phyloP scores from a whole-genome alignment of 2,797 vertebrate species.

The Rhynchonycteris naso region DNA sequence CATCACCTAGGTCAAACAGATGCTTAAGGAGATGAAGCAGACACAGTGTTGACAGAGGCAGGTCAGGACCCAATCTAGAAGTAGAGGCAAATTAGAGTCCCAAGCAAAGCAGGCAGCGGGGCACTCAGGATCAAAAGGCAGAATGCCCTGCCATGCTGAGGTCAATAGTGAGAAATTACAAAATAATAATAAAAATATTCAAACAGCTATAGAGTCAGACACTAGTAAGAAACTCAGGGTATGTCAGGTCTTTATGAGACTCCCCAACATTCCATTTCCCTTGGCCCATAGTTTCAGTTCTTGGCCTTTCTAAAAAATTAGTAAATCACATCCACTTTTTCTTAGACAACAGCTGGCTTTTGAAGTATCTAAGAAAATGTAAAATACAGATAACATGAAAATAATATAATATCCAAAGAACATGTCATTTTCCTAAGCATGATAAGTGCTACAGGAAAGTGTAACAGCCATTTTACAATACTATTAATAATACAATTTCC shows the following conservation, averaged over 20 bases:
- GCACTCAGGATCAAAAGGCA: background rate
- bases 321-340: background rate
- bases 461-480: background rate
- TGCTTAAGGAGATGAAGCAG: background rate
- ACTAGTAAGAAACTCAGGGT: background rate
- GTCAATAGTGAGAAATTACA: background rate
- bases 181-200: background rate
- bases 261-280: constrained; percentile 43
- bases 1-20: background rate
- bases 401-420: constrained; percentile 54
- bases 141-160: background rate
- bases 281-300: constrained; percentile 26
- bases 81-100: accelerated
- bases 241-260: background rate
- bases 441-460: background rate
- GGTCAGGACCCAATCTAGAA: background rate
- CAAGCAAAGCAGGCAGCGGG: background rate
- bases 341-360: background rate
- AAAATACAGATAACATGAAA: constrained; percentile 61
- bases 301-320: constrained; percentile 20
- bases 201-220: background rate
- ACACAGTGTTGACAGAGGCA: background rate
- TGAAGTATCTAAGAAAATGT: constrained; percentile 54
- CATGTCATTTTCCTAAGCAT: constrained; percentile 47
- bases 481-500: constrained; percentile 50